Base-by-base conservation (phyloP, 2,888 invertebrate genomes). In the Amblyjoppa fuscipennis region DNA sequence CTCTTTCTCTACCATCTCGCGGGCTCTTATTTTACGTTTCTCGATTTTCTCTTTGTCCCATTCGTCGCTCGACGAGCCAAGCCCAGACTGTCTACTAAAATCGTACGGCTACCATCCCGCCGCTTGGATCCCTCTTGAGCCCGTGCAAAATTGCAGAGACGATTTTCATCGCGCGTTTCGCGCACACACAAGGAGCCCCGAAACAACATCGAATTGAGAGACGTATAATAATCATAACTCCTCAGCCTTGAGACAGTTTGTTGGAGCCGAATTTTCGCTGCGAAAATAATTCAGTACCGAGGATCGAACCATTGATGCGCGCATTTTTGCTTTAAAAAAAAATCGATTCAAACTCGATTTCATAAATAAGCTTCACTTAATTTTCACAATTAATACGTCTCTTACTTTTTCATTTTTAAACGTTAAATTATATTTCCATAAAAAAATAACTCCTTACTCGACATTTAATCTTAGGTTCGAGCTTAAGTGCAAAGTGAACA, bases 41-140 rank as follows among this genome's bases (percentile, higher is more conserved):
- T 64, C 64, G 34, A 31, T 64, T 16, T 34, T 64, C 31, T 64
- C 31, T 64, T 64, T 34, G 13, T 31, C 31, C 25, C 64, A 31
- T 61, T 61, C 61, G 61, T 61, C 16, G 64, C 64, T 64, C 64
- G n/a, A 34, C 64, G 34, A 28, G 16, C 31, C 64, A 16, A 64
- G 64, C 34, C 25, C 31, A 16, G 34, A 64, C 64, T 7, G 64
- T 64, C 31, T 34, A 64, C 34, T 34, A n/a, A 64, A 64, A 64
- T 64, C 64, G 64, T 16, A 34, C 64, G n/a, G 64, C 16, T 7
- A n/a, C 31, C 64, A 64, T 2, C 34, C n/a, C 31, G 64, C 45
- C 64, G 64, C 64, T 64, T n/a, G 16, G 31, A 31, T 64, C 31
- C 9, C 28, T 59, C 25, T 59, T 4, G 13, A 25, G 1, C 59